Conservation (phyloP, 2,888 invertebrate genomes). For the Cheilosia scutellata region DNA sequence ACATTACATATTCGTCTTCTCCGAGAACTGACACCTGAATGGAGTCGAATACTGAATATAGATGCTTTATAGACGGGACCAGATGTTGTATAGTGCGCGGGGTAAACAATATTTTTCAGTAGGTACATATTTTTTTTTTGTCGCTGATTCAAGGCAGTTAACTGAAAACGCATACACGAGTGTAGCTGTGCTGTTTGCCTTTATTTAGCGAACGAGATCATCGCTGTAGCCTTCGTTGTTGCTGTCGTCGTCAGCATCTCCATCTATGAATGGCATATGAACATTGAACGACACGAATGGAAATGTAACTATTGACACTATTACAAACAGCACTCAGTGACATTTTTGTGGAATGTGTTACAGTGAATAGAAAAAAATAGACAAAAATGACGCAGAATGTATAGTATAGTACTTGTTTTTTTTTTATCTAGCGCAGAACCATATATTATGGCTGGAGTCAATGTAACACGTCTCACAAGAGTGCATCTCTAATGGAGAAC, state of each 20-base stretch:
- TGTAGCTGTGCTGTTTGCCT: constrained; percentile 39
- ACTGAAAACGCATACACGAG: constrained; percentile 15
- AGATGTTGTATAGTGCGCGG: not conserved
- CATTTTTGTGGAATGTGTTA: not conserved
- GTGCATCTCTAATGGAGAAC: not conserved
- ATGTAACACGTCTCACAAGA: not conserved
- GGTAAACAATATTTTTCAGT: not conserved
- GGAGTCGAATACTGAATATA: constrained; percentile 23
- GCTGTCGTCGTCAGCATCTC: constrained; percentile 34
- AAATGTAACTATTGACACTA: constrained; percentile 43
- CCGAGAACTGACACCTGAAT: constrained; percentile 51
- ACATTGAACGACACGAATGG: constrained; percentile 29
- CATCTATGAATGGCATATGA: constrained; percentile 29
- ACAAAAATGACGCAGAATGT: not conserved
- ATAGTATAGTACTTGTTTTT: too few relatives aligned
- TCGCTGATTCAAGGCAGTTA: constrained; percentile 18
- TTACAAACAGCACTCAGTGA: constrained; percentile 10
- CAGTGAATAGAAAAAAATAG: not conserved
- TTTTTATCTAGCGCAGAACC: not conserved
- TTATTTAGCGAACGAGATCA: constrained; percentile 63
- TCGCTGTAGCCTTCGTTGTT: constrained; percentile 23
- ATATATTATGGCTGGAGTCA: not conserved
- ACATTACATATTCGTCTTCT: constrained; percentile 50
- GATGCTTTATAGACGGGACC: constrained; percentile 17
- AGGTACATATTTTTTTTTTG: not conserved